These are phyloP conservation scores for Corythoichthys haematopterus DNA, from an alignment of 2,113 vertebrate species.

Conservation along the genomic window DNA sequence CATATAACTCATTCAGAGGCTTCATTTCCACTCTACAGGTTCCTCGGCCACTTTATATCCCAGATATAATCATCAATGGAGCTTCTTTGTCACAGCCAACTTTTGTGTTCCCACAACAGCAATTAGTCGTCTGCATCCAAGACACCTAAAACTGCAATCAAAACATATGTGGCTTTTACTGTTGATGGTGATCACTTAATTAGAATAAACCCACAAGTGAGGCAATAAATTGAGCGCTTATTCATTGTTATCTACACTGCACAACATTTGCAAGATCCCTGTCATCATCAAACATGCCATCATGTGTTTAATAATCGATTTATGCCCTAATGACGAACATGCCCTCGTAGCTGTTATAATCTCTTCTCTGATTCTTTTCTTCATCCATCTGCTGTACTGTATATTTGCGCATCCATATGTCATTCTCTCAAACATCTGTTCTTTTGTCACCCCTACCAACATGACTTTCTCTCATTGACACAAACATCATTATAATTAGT, in stretches of 20 bases:
- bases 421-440: constrained; percentile 15
- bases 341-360: constrained; percentile 3
- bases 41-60: constrained; percentile 52
- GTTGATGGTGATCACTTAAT: constrained; percentile 36
- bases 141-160: constrained; percentile 8
- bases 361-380: constrained; percentile 8
- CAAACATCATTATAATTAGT: neutral
- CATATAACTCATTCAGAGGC: constrained; percentile 18
- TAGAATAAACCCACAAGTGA: constrained; percentile 31
- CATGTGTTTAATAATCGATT: constrained; percentile 13
- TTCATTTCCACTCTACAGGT: constrained; percentile 43
- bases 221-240: constrained; percentile 23
- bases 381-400: constrained; percentile 4
- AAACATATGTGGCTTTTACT: constrained; percentile 44
- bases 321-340: constrained; percentile 13
- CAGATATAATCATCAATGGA: constrained; percentile 46
- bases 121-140: constrained; percentile 37
- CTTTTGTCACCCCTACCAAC: neutral
- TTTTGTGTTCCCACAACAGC: constrained; percentile 27
- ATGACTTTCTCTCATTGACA: neutral
- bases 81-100: constrained; percentile 36
- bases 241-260: constrained; percentile 15
- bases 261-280: constrained; percentile 7
- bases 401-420: constrained; percentile 17
- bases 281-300: constrained; percentile 19